These are phyloP conservation scores for Dissostichus mawsoni DNA, from an alignment of 2,113 vertebrate genomes.

Conservation along the genomic window DNA sequence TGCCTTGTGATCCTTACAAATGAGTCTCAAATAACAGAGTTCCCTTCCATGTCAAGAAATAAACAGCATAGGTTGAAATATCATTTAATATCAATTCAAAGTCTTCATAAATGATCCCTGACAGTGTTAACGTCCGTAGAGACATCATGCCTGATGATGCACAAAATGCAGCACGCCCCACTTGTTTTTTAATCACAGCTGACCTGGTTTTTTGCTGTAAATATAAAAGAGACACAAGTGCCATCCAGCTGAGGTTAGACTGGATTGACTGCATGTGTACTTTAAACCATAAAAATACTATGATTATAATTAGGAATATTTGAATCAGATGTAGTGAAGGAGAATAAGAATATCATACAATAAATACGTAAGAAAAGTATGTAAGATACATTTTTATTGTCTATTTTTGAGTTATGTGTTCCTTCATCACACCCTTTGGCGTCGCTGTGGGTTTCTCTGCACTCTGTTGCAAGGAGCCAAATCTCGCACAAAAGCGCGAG, in stretches of 20 bases:
- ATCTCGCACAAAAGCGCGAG: slow-evolving; percentile 82
- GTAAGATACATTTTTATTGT: no score
- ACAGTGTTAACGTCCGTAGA: neutral
- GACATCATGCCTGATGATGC: neutral
- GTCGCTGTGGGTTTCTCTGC: slow-evolving; percentile 61
- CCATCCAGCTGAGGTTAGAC: neutral
- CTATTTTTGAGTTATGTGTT: neutral
- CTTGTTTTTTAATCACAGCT: neutral
- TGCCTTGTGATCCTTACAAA: neutral
- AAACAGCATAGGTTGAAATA: neutral
- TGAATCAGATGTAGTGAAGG: no score
- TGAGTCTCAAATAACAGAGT: neutral
- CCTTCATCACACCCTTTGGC: slow-evolving; percentile 28
- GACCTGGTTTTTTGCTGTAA: neutral
- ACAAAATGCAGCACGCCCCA: neutral
- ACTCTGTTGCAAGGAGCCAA: neutral
- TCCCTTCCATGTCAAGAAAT: neutral
- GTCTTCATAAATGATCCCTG: neutral
- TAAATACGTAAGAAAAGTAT: neutral
- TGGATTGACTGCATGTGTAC: neutral
- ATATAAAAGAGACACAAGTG: neutral
- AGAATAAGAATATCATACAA: neutral
- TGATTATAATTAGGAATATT: no score
- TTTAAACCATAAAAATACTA: no score
- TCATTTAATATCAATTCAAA: neutral